Evolutionary conservation across 2,113 vertebrate species (phyloP).

Genomic region (Oreochromis spilurus): DNA sequence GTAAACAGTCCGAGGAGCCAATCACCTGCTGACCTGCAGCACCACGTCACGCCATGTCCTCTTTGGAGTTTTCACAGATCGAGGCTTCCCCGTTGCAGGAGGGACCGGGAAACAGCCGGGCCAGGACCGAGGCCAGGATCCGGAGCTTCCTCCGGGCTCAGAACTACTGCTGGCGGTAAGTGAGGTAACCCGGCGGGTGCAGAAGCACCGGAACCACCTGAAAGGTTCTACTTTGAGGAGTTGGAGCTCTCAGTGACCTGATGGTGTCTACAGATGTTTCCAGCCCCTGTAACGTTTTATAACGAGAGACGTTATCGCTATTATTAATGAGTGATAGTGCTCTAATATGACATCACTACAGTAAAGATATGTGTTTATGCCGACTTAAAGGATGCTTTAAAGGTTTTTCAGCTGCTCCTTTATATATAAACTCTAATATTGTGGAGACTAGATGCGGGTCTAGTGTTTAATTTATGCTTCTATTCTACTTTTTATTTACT

Average conservation of each 20-base stretch:
- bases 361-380: background rate
- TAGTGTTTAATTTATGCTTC: background rate
- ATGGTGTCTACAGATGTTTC: background rate
- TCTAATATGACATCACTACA: background rate
- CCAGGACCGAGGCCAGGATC: background rate
- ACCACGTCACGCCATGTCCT: background rate
- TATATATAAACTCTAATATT: background rate
- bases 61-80: background rate
- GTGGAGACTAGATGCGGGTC: background rate
- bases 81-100: background rate
- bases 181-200: background rate
- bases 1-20: conserved; percentile 19
- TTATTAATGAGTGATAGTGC: background rate
- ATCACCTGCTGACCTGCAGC: conserved; percentile 39
- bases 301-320: background rate
- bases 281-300: background rate
- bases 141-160: background rate
- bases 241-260: background rate
- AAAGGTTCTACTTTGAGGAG: background rate
- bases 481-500: background rate
- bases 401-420: background rate
- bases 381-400: background rate
- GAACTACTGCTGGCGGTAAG: background rate
- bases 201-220: background rate
- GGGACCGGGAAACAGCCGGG: background rate